These are phyloP conservation scores for Chironomus tentans DNA, from an alignment of 2,888 invertebrate species.

Conservation along the genomic window DNA sequence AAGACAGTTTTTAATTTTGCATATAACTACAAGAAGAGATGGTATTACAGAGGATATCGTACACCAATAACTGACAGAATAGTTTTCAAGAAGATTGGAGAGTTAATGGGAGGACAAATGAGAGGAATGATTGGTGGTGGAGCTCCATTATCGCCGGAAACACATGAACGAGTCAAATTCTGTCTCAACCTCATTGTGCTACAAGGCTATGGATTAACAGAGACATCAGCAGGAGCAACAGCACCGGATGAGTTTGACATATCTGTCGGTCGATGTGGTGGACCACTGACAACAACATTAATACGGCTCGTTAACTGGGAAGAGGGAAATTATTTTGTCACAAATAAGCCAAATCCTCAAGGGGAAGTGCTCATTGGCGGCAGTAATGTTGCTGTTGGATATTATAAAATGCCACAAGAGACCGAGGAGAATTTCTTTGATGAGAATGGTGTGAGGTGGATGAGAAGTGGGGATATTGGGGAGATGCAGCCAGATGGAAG, in stretches of 20 bases:
- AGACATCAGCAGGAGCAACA: constrained; percentile 89
- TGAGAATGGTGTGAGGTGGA: constrained; percentile 78
- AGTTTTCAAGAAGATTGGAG: constrained; percentile 42
- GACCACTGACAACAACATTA: constrained; percentile 74
- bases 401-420: constrained; percentile 83
- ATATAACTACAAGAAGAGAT: constrained; percentile 82
- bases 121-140: constrained; percentile 76
- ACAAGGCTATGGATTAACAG: constrained; percentile 91
- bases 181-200: constrained; percentile 84
- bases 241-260: constrained; percentile 53
- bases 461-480: constrained; percentile 93
- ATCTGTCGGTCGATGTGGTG: constrained; percentile 71
- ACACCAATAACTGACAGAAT: constrained; percentile 64
- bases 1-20: constrained; percentile 88
- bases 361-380: constrained; percentile 83
- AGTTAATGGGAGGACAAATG: constrained; percentile 80
- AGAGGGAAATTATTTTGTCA: constrained; percentile 83
- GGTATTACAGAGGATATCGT: constrained; percentile 72
- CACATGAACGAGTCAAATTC: constrained; percentile 85
- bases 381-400: constrained; percentile 84
- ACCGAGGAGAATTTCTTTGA: constrained; percentile 79
- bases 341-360: constrained; percentile 77
- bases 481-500: constrained; percentile 90
- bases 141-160: constrained; percentile 90
- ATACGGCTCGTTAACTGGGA: constrained; percentile 86